Conservation (phyloP, 2,888 invertebrate genomes). For the Ashinkailepas kermadecensis region DNA sequence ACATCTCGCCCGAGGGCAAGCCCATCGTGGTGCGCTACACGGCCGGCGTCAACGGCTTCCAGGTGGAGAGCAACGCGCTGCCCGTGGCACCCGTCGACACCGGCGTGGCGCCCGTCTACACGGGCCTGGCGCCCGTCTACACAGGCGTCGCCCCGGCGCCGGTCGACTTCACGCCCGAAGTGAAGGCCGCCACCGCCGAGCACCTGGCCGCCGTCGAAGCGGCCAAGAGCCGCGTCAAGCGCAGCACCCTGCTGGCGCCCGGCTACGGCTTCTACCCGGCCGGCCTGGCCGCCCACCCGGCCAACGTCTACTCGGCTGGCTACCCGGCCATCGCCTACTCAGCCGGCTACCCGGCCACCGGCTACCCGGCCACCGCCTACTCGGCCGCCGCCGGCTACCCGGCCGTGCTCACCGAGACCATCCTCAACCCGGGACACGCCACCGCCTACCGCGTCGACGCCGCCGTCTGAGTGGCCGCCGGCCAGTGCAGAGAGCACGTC, state of each 20-base stretch:
- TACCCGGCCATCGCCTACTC: conserved; percentile 41
- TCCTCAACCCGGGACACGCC: conserved; percentile 18
- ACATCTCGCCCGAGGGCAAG: conserved; percentile 46
- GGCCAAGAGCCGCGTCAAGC: neutral
- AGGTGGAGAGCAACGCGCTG: conserved; percentile 43
- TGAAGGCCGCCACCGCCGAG: conserved; percentile 23
- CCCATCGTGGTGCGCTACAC: conserved; percentile 43
- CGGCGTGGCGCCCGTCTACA: conserved; percentile 23
- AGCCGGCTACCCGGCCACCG: conserved; percentile 37
- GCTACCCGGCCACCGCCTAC: neutral
- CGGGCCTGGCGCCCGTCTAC: neutral
- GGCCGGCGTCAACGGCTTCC: conserved; percentile 43
- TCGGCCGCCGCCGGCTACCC: conserved; percentile 41
- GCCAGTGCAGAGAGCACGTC: neutral
- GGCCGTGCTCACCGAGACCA: conserved; percentile 28
- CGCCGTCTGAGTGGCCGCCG: neutral
- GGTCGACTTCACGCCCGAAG: conserved; percentile 23
- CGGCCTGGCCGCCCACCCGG: conserved; percentile 38
- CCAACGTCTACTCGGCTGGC: neutral
- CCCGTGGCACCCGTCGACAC: conserved; percentile 32
- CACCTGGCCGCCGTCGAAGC: conserved; percentile 44
- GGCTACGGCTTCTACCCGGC: conserved; percentile 43
- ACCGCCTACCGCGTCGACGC: conserved; percentile 14
- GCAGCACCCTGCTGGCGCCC: neutral
- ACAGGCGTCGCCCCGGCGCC: neutral